Percentiles rank a stretch among this genome's conserved stretches.
phyloP scores from a whole-genome alignment of 1,140 invertebrate species.

The Trialeurodes vaporariorum region DNA sequence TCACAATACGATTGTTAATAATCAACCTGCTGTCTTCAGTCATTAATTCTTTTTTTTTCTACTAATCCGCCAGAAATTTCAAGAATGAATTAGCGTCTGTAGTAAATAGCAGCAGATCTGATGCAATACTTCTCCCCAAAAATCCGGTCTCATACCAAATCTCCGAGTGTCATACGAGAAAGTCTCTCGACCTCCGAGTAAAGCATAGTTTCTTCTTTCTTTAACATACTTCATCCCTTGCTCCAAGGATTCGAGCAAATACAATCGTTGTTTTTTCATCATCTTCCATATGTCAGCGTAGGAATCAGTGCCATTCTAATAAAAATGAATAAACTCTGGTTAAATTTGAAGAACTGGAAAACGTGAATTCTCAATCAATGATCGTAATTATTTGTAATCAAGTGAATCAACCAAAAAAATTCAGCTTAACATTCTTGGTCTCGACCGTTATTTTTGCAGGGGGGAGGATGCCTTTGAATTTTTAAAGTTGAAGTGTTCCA shows the following conservation, averaged over 20 bases:
- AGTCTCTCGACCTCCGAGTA: slow-evolving; percentile 54
- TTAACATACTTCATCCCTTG: slow-evolving; percentile 47
- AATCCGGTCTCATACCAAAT: slow-evolving; percentile 38
- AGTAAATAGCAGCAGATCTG: not conserved
- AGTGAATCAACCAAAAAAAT: too few relatives aligned
- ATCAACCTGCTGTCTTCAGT: too few relatives aligned
- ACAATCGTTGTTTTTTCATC: slow-evolving; percentile 44
- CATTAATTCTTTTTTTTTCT: not conserved
- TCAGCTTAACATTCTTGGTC: too few relatives aligned
- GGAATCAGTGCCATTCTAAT: slow-evolving; percentile 57
- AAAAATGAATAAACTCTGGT: too few relatives aligned
- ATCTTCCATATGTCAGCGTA: slow-evolving; percentile 48
- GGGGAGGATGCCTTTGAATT: too few relatives aligned
- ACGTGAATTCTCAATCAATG: too few relatives aligned
- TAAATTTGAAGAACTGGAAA: too few relatives aligned
- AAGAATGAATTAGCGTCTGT: not conserved
- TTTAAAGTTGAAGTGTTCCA: too few relatives aligned
- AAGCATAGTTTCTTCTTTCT: slow-evolving; percentile 40
- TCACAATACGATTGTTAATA: too few relatives aligned
- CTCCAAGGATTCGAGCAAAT: slow-evolving; percentile 46
- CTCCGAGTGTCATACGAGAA: slow-evolving; percentile 54
- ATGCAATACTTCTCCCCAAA: not conserved
- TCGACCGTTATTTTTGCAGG: too few relatives aligned
- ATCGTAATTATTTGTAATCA: too few relatives aligned
- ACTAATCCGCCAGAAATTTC: not conserved